Evolutionary conservation across 2,797 vertebrate species (phyloP).

Genomic region (Dicrostonyx torquatus): DNA sequence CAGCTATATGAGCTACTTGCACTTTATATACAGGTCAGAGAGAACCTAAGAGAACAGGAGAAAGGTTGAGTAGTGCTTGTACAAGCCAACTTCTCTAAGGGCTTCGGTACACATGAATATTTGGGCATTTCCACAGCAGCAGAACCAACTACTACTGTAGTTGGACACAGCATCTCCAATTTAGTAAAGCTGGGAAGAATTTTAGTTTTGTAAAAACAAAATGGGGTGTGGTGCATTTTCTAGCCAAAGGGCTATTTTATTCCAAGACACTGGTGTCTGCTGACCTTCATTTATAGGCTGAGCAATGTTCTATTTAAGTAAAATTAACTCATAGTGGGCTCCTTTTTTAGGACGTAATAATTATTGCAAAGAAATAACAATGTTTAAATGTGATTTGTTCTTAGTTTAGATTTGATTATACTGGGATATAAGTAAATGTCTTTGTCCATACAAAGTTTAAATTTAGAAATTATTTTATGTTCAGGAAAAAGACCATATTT

Average conservation of each 20-base stretch:
- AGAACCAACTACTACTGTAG: slow-evolving; percentile 62
- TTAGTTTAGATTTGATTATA: slow-evolving; percentile 79
- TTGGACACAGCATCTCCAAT: slow-evolving; percentile 73
- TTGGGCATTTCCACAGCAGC: slow-evolving; percentile 62
- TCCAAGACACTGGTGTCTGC: slow-evolving; percentile 84
- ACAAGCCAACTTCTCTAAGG: slow-evolving; percentile 43
- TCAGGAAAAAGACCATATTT: slow-evolving; percentile 55
- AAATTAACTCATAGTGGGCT: slow-evolving; percentile 80
- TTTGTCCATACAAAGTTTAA: slow-evolving; percentile 68
- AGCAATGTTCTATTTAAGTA: slow-evolving; percentile 85
- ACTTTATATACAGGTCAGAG: not conserved
- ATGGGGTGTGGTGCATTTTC: slow-evolving; percentile 84
- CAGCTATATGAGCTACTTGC: slow-evolving; percentile 19
- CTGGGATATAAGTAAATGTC: slow-evolving; percentile 64
- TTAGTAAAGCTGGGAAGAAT: slow-evolving; percentile 82
- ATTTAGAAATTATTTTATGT: slow-evolving; percentile 75
- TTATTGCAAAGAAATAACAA: slow-evolving; percentile 85
- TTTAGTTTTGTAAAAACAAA: slow-evolving; percentile 84
- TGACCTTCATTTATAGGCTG: slow-evolving; percentile 84
- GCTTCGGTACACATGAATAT: slow-evolving; percentile 51
- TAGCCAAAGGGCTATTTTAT: slow-evolving; percentile 85
- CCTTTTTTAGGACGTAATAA: slow-evolving; percentile 79
- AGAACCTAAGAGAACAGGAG: slow-evolving; percentile 11
- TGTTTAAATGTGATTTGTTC: slow-evolving; percentile 80
- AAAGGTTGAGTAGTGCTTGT: not conserved